phyloP scores from a whole-genome alignment of 2,797 vertebrate species.

The Malurus splendens region DNA sequence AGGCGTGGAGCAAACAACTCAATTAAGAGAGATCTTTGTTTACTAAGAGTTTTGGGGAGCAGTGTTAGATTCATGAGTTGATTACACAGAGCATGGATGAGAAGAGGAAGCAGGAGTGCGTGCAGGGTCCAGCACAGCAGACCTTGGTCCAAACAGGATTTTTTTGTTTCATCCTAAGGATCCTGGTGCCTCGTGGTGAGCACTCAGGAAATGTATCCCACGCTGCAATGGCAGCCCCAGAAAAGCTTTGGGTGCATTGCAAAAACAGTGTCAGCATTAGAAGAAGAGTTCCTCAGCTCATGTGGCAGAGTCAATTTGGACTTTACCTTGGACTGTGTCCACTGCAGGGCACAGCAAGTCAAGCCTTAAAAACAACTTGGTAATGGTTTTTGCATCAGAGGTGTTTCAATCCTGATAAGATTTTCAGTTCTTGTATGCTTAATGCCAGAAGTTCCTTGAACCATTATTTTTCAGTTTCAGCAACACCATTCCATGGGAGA shows the following conservation, averaged over 20 bases:
- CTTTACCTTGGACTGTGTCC: slow-evolving; percentile 36
- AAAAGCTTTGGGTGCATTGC: neutral
- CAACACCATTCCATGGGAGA: neutral
- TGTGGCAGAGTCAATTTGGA: neutral
- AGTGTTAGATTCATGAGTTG: neutral
- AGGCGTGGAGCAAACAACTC: neutral
- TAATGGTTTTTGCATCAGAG: neutral
- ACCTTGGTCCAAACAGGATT: neutral
- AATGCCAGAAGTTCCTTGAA: neutral
- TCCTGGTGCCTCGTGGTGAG: neutral
- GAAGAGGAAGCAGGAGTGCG: neutral
- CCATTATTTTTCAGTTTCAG: neutral
- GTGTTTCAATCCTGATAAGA: neutral
- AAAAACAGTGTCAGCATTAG: neutral
- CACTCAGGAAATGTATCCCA: neutral
- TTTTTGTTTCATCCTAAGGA: neutral
- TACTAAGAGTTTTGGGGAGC: neutral
- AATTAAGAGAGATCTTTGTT: neutral
- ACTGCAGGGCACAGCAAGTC: slow-evolving; percentile 14
- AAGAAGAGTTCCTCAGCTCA: neutral
- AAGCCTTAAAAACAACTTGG: neutral
- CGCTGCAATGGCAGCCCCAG: neutral
- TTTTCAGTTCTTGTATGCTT: neutral
- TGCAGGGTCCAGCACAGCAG: neutral
- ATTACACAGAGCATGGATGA: neutral